A percentile compares a stretch with the other conserved stretches of the same genome.
Evolutionary conservation across 2,113 vertebrate species (phyloP).

Genomic region (Heliornis fulica): DNA sequence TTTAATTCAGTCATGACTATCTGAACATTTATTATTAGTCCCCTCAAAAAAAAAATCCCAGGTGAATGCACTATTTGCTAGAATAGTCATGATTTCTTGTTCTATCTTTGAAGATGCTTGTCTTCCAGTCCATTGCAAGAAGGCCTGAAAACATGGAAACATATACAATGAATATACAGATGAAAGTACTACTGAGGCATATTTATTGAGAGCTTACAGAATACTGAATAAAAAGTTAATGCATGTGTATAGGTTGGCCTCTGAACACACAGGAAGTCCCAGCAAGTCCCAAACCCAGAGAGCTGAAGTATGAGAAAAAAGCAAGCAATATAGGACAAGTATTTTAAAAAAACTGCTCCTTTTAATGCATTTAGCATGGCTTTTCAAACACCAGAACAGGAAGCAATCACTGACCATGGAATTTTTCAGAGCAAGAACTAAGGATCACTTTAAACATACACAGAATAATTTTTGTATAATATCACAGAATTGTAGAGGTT

Average conservation of each 20-base stretch:
- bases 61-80: neutral
- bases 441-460: neutral
- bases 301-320: neutral
- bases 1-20: neutral
- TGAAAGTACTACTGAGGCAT: neutral
- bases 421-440: neutral
- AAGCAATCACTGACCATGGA: neutral
- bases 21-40: neutral
- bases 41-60: neutral
- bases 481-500: no score
- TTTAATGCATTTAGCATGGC: neutral
- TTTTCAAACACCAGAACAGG: neutral
- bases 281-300: no score
- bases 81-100: neutral
- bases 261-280: neutral
- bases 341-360: neutral
- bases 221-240: neutral
- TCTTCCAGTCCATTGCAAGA: neutral
- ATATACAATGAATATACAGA: accelerated
- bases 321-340: neutral
- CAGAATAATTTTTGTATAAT: neutral
- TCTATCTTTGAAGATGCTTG: neutral
- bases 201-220: neutral
- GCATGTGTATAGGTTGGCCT: neutral
- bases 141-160: neutral